Evolutionary conservation across 2,888 invertebrate genomes (phyloP), one percentile per base, ranked within the genome.

Genomic region (Leucophenga maculata): DNA sequence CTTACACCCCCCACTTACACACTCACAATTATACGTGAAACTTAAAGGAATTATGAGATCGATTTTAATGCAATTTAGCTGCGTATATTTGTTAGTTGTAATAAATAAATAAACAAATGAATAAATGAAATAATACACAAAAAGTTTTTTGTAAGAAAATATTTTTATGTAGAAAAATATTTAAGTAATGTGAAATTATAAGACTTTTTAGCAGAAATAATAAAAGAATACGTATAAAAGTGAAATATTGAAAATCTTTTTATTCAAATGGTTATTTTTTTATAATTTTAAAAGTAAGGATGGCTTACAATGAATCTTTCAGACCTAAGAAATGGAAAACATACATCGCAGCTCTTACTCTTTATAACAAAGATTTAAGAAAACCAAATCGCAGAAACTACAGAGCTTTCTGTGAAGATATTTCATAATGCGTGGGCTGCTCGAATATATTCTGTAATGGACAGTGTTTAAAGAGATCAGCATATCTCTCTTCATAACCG

Each of bases 81-180:
- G 60, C 39, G 39, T 39, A 60, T 32, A 44, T 39, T 60, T 60
- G 60, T 60, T 39, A 60, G 60, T 9, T 60, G 44, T 39, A 44
- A 60, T 39, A 32, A 39, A 18, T 16, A 44, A 59, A 14, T 16
- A 32, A 55, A 18, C 6, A 55, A 20, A 44, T n/a, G 18, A 18
- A 39, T 44, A 44, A 3, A 60, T 16, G 8, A 39, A 44, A 60
- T 11, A 8, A 39, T 44, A 60, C 11, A 39, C 11, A 44, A 9
- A n/a, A 26, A 16, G 16, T 16, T 60, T 60, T 60, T 60, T 60
- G 31, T 60, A 60, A 60, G 39, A 60, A 39, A 39, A 60, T 60
- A 60, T 60, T 60, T 60, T 60, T 60, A 60, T 60, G 32, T 60
- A 60, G 60, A 60, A 39, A 60, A 60, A 60, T 39, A 60, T 60